Evolutionary conservation across 2,888 invertebrate genomes (phyloP).

Genomic region (Drepana falcataria): DNA sequence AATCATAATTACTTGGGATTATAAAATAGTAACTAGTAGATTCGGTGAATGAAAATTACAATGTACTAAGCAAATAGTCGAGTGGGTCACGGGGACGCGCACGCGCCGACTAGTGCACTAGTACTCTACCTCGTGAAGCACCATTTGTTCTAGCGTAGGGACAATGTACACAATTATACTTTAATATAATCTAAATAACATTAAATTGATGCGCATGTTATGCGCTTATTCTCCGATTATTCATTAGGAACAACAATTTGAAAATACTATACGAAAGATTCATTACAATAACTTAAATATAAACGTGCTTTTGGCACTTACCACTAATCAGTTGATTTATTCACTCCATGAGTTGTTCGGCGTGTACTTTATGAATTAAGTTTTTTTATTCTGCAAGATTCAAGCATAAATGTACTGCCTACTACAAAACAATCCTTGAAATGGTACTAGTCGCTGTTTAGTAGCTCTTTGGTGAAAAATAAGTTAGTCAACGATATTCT

Average conservation of each 20-base stretch:
- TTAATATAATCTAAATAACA: slow-evolving; percentile 67
- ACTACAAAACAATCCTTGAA: neutral
- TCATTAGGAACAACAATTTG: slow-evolving; percentile 75
- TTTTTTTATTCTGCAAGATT: neutral
- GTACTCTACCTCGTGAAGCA: slow-evolving; percentile 75
- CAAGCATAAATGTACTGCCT: neutral
- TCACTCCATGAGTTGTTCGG: slow-evolving; percentile 12
- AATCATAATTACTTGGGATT: slow-evolving; percentile 70
- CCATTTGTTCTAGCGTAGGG: slow-evolving; percentile 79
- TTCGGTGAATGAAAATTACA: slow-evolving; percentile 66
- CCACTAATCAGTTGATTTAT: slow-evolving; percentile 45
- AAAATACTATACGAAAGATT: slow-evolving; percentile 70
- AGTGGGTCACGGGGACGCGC: slow-evolving; percentile 23
- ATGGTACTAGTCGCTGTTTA: slow-evolving; percentile 27
- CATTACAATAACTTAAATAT: slow-evolving; percentile 63
- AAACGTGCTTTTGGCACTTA: slow-evolving; percentile 73
- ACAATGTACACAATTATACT: slow-evolving; percentile 71
- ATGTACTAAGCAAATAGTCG: slow-evolving; percentile 39
- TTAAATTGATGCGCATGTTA: slow-evolving; percentile 58
- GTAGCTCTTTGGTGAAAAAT: slow-evolving; percentile 56
- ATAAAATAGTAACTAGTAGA: slow-evolving; percentile 72
- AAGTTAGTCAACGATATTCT: slow-evolving; percentile 13
- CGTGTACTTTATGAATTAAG: slow-evolving; percentile 19
- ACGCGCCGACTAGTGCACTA: slow-evolving; percentile 32
- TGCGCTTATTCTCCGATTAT: slow-evolving; percentile 64